phyloP scores from a whole-genome alignment of 2,797 vertebrate genomes.

The Pantherophis vulpinus region DNA sequence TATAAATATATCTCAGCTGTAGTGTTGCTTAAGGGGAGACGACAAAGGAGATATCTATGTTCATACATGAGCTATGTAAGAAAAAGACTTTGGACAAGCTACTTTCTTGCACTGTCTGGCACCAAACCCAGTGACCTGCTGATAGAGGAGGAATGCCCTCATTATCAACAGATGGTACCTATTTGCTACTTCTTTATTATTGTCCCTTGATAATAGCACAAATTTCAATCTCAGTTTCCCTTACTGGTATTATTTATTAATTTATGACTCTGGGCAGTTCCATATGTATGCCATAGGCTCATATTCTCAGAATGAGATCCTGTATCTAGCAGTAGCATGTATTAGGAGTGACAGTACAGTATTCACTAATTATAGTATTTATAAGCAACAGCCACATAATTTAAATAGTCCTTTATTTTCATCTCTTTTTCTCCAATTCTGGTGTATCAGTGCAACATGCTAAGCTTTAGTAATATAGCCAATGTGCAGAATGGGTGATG shows the following conservation, averaged over 20 bases:
- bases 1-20: neutral
- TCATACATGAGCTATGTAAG: neutral
- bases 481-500: neutral
- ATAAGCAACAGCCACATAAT: neutral
- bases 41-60: neutral
- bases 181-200: neutral
- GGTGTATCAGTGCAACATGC: neutral
- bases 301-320: neutral
- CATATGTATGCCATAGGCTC: neutral
- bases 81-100: neutral
- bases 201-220: neutral
- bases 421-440: neutral
- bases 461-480: neutral
- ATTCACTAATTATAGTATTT: neutral
- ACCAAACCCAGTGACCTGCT: neutral
- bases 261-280: neutral
- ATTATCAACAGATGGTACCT: neutral
- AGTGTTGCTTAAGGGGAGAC: neutral
- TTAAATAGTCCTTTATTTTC: neutral
- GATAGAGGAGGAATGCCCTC: neutral
- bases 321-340: neutral
- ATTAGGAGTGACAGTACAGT: neutral
- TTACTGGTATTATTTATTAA: neutral
- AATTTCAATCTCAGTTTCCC: neutral
- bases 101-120: neutral